Percentiles rank a stretch among this genome's conserved stretches.
These are phyloP conservation scores for Hartigia nigra DNA, from an alignment of 2,888 invertebrate genomes.

Conservation along the genomic window DNA sequence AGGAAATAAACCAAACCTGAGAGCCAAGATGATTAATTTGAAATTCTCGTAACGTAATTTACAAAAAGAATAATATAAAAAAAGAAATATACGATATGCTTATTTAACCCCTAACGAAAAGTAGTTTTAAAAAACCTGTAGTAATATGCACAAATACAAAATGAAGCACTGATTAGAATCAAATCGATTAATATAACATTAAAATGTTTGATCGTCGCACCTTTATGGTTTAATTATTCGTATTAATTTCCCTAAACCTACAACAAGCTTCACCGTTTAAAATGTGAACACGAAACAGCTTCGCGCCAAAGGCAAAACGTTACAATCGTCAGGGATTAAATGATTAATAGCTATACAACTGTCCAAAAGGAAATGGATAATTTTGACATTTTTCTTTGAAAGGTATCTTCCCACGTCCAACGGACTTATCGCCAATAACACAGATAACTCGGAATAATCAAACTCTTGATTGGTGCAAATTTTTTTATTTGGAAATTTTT, in stretches of 20 bases:
- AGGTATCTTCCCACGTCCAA: too few relatives aligned
- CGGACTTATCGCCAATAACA: too few relatives aligned
- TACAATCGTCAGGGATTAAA: background rate
- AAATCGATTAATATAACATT: background rate
- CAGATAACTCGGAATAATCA: too few relatives aligned
- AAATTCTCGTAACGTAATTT: background rate
- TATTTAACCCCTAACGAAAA: background rate
- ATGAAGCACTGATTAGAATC: background rate
- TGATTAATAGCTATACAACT: background rate
- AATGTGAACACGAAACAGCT: background rate
- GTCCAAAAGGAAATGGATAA: background rate
- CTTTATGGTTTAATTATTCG: background rate
- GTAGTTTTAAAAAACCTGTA: background rate
- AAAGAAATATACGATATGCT: background rate
- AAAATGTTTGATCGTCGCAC: background rate
- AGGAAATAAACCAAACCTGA: background rate
- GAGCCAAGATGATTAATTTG: background rate
- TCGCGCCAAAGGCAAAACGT: constrained; percentile 7
- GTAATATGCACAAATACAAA: background rate
- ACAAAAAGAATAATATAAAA: background rate
- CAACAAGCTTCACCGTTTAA: background rate
- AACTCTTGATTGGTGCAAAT: too few relatives aligned
- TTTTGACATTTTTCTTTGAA: too few relatives aligned
- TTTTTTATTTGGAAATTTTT: too few relatives aligned
- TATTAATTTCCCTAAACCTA: background rate